Percentiles rank a stretch among this genome's conserved stretches.
Evolutionary conservation across 2,797 vertebrate genomes (phyloP).

Genomic region (Linurgus olivaceus): DNA sequence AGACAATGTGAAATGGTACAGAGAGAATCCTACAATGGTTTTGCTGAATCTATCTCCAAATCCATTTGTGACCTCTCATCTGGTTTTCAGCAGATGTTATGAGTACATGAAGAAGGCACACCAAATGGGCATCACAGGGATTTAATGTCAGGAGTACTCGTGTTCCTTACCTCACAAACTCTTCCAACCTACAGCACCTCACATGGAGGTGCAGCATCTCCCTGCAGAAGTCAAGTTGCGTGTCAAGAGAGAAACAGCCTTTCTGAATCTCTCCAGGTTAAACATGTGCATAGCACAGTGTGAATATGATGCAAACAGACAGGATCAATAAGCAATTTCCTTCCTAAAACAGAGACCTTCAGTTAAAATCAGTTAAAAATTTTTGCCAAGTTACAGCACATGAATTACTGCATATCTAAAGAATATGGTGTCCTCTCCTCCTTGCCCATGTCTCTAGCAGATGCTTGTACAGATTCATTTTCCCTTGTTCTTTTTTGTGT

Average conservation of each 20-base stretch:
- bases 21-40: not conserved
- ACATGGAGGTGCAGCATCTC: not conserved
- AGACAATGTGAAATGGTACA: not conserved
- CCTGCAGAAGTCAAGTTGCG: not conserved
- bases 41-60: not conserved
- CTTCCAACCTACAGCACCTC: not conserved
- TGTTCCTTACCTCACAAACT: not conserved
- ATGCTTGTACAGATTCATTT: not conserved
- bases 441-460: not conserved
- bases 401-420: not conserved
- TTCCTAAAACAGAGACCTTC: not conserved
- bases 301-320: not conserved
- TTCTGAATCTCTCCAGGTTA: not conserved
- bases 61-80: not conserved
- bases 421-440: not conserved
- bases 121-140: not conserved
- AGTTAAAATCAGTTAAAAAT: not conserved
- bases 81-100: not conserved
- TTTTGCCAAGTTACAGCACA: not conserved
- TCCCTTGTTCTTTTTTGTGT: not conserved
- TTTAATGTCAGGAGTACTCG: not conserved
- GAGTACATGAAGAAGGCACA: not conserved
- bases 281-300: not conserved
- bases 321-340: constrained; percentile 40
- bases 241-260: not conserved